Conservation (phyloP, 2,797 vertebrate species). For the Enteromius thamalakanensis region DNA sequence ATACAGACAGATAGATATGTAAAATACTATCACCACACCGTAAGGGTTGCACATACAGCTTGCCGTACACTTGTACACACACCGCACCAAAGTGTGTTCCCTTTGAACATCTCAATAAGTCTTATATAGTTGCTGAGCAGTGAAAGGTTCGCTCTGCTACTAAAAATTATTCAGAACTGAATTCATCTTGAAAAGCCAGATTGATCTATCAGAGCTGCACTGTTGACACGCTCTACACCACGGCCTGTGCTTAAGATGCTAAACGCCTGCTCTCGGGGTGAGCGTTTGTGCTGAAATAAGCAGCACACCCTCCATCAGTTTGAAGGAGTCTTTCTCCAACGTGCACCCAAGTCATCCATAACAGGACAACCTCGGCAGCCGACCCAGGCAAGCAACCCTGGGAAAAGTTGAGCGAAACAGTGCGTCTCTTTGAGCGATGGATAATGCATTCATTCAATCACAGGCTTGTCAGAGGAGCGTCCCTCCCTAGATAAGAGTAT, state of each 20-base stretch:
- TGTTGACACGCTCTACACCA: conserved; percentile 66
- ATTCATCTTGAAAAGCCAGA: conserved; percentile 69
- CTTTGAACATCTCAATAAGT: background rate
- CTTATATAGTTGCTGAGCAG: conserved; percentile 51
- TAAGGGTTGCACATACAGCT: background rate
- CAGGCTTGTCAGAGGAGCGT: conserved; percentile 61
- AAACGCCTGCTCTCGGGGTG: conserved; percentile 56
- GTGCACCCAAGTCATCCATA: conserved; percentile 68
- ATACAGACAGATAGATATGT: too few species aligned
- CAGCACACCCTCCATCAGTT: conserved; percentile 50
- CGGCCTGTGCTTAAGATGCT: conserved; percentile 67
- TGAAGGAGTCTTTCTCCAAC: conserved; percentile 52
- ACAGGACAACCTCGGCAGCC: conserved; percentile 57
- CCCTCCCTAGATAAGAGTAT: conserved; percentile 62
- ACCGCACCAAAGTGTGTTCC: background rate
- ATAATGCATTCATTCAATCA: conserved; percentile 71
- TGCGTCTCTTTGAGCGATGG: conserved; percentile 58
- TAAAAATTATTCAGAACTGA: conserved; percentile 62
- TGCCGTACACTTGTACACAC: background rate
- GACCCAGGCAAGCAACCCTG: conserved; percentile 34
- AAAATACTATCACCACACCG: background rate
- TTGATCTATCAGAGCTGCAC: conserved; percentile 66
- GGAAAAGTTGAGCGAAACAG: conserved; percentile 57
- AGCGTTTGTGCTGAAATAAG: conserved; percentile 75
- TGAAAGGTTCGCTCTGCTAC: conserved; percentile 46